These are phyloP conservation scores for Eulemur rubriventer DNA, from an alignment of 2,797 vertebrate species.

Conservation along the genomic window DNA sequence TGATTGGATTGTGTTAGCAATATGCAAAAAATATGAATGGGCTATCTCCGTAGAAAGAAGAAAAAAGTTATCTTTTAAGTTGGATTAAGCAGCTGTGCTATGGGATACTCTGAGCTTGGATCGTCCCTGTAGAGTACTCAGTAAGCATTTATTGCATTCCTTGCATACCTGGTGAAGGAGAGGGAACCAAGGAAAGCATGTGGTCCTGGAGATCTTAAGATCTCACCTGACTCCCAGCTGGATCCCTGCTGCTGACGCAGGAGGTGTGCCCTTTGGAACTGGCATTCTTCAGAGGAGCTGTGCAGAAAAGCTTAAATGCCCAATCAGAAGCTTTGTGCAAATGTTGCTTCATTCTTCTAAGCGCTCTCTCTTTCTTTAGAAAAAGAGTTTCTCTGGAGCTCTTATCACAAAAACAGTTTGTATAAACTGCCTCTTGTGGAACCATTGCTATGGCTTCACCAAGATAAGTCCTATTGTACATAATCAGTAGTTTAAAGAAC, in stretches of 20 bases:
- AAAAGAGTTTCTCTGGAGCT: slow-evolving; percentile 59
- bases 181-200: neutral
- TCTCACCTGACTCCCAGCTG: neutral
- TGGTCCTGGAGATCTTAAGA: neutral
- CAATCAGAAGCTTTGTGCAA: neutral
- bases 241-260: neutral
- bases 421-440: slow-evolving; percentile 56
- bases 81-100: neutral
- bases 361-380: slow-evolving; percentile 13
- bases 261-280: neutral
- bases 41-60: neutral
- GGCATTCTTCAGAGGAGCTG: neutral
- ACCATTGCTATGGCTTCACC: neutral
- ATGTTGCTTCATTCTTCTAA: slow-evolving; percentile 27
- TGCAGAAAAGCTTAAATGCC: neutral
- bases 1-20: slow-evolving; percentile 50
- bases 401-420: slow-evolving; percentile 54
- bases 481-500: slow-evolving; percentile 62
- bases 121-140: neutral
- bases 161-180: neutral
- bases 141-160: neutral
- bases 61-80: neutral
- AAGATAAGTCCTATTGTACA: slow-evolving; percentile 54
- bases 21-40: slow-evolving; percentile 3
- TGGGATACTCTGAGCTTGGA: neutral